Evolutionary conservation across 2,888 invertebrate genomes (phyloP).

Genomic region (Lycophotia porphyrea): DNA sequence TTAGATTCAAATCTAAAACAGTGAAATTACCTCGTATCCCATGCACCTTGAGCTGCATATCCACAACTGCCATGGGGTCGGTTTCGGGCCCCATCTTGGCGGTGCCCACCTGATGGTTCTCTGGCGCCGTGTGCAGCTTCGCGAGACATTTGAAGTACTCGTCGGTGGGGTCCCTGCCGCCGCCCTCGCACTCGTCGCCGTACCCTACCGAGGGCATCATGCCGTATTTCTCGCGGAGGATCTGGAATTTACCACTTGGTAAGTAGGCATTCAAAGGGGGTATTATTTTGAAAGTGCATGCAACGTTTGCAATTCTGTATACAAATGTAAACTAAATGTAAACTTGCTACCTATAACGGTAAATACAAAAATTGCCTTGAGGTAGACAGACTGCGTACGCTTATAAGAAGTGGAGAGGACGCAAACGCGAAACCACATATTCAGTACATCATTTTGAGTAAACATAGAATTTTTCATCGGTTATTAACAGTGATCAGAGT

Average conservation of each 20-base stretch:
- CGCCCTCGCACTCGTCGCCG: slow-evolving; percentile 86
- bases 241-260: slow-evolving; percentile 69
- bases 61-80: slow-evolving; percentile 94
- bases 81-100: slow-evolving; percentile 94
- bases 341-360: neutral
- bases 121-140: slow-evolving; percentile 93
- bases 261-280: neutral
- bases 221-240: slow-evolving; percentile 90
- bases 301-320: neutral
- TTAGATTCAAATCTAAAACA: neutral
- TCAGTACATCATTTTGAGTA: no score
- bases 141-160: slow-evolving; percentile 95
- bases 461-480: no score
- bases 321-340: neutral
- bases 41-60: slow-evolving; percentile 91
- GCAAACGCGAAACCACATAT: no score
- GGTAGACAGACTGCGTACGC: neutral
- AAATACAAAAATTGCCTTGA: neutral
- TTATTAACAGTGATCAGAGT: no score
- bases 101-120: slow-evolving; percentile 95
- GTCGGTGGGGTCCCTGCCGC: slow-evolving; percentile 89
- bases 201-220: slow-evolving; percentile 86
- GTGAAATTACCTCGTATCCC: slow-evolving; percentile 88
- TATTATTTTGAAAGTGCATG: neutral
- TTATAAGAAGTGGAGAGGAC: no score